Evolutionary conservation across 1,140 invertebrate genomes (phyloP).

Genomic region (Heliconius congener): DNA sequence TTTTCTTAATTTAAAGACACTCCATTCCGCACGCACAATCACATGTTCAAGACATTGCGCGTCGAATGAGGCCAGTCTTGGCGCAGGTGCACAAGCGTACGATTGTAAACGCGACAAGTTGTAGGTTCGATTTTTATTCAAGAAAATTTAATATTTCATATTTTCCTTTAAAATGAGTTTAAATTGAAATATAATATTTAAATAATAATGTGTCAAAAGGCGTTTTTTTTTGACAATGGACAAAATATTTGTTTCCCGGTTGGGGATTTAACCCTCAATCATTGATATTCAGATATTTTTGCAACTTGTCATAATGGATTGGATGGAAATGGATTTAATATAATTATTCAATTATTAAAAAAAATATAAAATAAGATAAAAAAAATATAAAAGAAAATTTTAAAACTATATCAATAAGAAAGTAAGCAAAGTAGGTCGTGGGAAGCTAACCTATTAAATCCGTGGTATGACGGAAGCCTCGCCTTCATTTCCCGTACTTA

Average conservation of each 20-base stretch:
- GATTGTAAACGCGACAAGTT: not conserved
- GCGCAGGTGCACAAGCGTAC: not conserved
- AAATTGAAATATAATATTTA: too few relatives aligned
- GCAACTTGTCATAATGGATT: too few relatives aligned
- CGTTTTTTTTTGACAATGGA: not conserved
- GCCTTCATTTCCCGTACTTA: not conserved
- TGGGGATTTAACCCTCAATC: not conserved
- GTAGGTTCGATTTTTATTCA: not conserved
- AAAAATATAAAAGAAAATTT: not conserved
- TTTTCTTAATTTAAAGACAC: not conserved
- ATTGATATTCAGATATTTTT: too few relatives aligned
- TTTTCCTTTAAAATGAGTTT: too few relatives aligned
- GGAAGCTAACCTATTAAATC: constrained; percentile 3
- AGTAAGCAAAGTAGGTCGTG: constrained; percentile 1
- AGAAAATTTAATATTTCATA: too few relatives aligned
- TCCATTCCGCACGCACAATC: too few relatives aligned
- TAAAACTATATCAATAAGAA: not conserved
- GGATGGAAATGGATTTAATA: too few relatives aligned
- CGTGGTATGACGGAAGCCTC: not conserved
- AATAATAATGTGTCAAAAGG: too few relatives aligned
- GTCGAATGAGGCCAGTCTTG: too few relatives aligned
- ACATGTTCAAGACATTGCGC: too few relatives aligned
- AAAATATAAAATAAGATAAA: not conserved
- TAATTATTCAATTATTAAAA: too few relatives aligned
- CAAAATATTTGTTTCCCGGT: too few relatives aligned